These are phyloP conservation scores for Eueides isabella DNA, from an alignment of 1,140 invertebrate species.

Conservation along the genomic window DNA sequence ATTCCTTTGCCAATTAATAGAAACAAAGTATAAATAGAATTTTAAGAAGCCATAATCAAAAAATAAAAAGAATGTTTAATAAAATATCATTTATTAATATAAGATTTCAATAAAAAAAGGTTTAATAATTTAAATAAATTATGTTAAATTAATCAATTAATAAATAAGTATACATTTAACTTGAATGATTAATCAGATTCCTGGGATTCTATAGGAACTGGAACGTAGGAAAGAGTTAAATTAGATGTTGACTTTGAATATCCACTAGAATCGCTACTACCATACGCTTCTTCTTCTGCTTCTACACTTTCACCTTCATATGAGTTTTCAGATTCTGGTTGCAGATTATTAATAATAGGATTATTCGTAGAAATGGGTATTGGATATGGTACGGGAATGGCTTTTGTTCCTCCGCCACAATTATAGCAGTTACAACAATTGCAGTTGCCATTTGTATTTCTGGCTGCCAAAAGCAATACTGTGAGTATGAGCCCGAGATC, in stretches of 20 bases:
- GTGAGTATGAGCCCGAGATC: slow-evolving; percentile 58
- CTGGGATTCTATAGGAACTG: slow-evolving; percentile 8
- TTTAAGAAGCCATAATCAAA: background rate
- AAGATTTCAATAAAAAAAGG: background rate
- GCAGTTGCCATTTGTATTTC: slow-evolving; percentile 45
- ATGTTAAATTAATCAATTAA: background rate
- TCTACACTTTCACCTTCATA: background rate
- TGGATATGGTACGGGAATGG: slow-evolving; percentile 54
- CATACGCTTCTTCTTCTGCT: background rate
- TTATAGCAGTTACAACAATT: slow-evolving; percentile 49
- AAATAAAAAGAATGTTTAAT: background rate
- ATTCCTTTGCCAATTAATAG: too few relatives aligned
- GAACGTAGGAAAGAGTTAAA: slow-evolving; percentile 12
- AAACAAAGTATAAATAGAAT: background rate
- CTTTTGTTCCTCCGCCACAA: slow-evolving; percentile 37
- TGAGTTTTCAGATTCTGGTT: background rate
- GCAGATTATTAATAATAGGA: slow-evolving; percentile 44
- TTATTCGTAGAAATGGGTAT: slow-evolving; percentile 54
- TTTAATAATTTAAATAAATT: slow-evolving; percentile 12
- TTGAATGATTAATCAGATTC: background rate
- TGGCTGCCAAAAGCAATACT: slow-evolving; percentile 52
- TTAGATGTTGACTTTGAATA: background rate
- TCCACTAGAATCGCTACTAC: background rate
- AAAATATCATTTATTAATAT: background rate
- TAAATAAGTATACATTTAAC: background rate